Conservation (phyloP, 2,113 vertebrate species). For the Symphodus melops region DNA sequence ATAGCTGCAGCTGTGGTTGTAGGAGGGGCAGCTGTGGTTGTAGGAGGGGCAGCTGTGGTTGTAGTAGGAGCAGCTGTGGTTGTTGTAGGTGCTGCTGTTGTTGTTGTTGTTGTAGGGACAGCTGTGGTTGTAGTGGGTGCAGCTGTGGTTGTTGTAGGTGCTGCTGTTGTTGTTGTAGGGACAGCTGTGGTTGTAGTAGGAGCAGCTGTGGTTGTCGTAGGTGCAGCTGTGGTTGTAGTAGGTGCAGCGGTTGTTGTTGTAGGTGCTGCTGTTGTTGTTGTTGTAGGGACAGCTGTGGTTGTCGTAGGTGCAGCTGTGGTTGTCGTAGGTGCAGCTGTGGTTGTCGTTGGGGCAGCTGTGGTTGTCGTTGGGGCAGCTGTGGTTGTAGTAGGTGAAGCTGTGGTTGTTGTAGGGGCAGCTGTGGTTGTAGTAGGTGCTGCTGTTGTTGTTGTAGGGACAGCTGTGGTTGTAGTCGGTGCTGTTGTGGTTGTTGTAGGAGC, state of each 20-base stretch:
- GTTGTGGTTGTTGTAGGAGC: neutral
- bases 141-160: neutral
- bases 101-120: fast-evolving
- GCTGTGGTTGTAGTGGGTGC: neutral
- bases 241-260: neutral
- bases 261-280: neutral
- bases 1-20: neutral
- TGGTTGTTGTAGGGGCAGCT: neutral
- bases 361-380: neutral
- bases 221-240: neutral
- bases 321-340: fast-evolving
- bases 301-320: neutral
- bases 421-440: neutral
- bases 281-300: neutral
- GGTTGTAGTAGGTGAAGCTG: neutral
- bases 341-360: neutral
- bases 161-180: neutral
- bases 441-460: neutral
- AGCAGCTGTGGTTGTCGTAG: neutral
- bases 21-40: neutral
- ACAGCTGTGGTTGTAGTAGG: neutral
- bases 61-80: neutral
- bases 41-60: neutral
- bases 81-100: neutral
- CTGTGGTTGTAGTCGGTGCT: neutral